Base-by-base conservation (phyloP, 1,140 invertebrate species). In the Metopolophium dirhodum region DNA sequence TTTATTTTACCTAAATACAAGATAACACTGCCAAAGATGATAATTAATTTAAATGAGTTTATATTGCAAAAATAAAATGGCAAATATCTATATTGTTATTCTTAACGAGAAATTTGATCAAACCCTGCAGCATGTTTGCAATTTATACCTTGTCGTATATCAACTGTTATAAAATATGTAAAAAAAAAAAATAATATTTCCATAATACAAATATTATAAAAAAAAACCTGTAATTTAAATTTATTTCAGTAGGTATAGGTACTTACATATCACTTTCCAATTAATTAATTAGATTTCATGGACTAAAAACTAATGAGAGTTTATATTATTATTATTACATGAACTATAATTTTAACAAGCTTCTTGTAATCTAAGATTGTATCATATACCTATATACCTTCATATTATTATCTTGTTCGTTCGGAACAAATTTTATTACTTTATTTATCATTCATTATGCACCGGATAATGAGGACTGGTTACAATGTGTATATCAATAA, bases 271-370 rank as follows among this genome's bases (percentile, higher is more conserved):
- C n/a, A n/a, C 14, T 77, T 77, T 77, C 30, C 6, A n/a, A 77
- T 77, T 77, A 77, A 77, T 77, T 77, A n/a, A 77, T 77, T 77
- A 77, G 18, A 14, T 77, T 77, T n/a, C 4, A 18, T 35, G 14
- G 14, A 77, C 4, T n/a, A 77, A 77, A 77, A 77, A 77, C n/a
- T 77, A 77, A 77, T n/a, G 61, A 35, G 61, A 77, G 30, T n/a
- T 77, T 77, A 18, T 77, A 77, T 14, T 54, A 77, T 14, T n/a
- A 77, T 18, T 77, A n/a, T n/a, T 35, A 77, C n/a, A 77, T n/a
- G 61, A 35, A 77, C 30, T 77, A n/a, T 77, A 77, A 77, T 77
- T 77, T 77, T 77, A 77, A 77, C n/a, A 77, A 77, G 61, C 61
- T 14, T 18, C 14, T 6, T 77, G 61, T 77, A 77, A 77, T 77